phyloP scores from a whole-genome alignment of 2,888 invertebrate genomes.

The Andrena camellia region DNA sequence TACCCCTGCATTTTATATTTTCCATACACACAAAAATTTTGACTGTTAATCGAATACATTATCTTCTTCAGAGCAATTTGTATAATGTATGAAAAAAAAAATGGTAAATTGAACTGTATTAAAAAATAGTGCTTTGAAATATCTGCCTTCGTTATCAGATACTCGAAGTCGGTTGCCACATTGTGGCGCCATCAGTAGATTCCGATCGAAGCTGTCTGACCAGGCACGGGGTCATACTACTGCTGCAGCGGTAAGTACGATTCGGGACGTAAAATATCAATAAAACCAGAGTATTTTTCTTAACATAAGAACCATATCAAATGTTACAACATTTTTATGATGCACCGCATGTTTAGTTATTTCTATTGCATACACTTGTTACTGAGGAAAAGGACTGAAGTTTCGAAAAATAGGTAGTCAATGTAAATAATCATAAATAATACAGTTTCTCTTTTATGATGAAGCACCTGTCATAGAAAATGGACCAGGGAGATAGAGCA shows the following conservation, averaged over 20 bases:
- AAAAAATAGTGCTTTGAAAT: neutral
- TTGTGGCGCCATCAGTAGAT: slow-evolving; percentile 50
- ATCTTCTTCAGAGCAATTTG: neutral
- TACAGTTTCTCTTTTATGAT: no score
- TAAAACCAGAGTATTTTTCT: no score
- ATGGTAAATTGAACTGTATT: neutral
- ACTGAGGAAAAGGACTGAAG: neutral
- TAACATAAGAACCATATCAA: neutral
- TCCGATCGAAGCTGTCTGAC: slow-evolving; percentile 17
- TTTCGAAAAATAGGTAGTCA: no score
- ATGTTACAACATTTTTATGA: neutral
- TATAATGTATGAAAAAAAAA: neutral
- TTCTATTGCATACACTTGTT: neutral
- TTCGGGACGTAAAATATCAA: neutral
- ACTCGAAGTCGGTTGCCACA: slow-evolving; percentile 25
- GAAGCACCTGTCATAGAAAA: no score
- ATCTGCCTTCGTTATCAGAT: neutral
- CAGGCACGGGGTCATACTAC: slow-evolving; percentile 9
- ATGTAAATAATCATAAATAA: no score
- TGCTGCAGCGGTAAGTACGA: neutral
- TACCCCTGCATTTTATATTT: neutral
- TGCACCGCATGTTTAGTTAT: no score
- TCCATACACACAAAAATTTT: neutral
- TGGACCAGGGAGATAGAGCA: no score
- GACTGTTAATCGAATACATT: no score